Conservation (phyloP, 2,797 vertebrate genomes). For the Acanthis flammea region DNA sequence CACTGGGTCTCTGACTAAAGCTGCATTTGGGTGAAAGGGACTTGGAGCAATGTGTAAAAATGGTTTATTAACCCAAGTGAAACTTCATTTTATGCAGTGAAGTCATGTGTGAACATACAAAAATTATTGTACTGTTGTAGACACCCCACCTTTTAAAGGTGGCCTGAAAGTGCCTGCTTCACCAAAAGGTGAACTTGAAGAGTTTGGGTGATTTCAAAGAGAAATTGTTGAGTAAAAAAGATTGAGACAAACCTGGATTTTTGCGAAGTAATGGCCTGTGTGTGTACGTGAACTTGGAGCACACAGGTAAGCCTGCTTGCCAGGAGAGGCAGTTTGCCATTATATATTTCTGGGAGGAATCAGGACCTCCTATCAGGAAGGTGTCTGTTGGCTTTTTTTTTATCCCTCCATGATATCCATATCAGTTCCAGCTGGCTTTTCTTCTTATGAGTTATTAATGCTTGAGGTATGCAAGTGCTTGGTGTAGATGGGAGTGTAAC, state of each 20-base stretch:
- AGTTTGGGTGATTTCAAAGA: not conserved
- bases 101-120: not conserved
- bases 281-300: not conserved
- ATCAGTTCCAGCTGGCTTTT: not conserved
- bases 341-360: not conserved
- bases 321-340: not conserved
- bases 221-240: not conserved
- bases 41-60: not conserved
- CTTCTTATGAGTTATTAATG: not conserved
- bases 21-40: not conserved
- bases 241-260: not conserved
- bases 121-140: not conserved
- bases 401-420: not conserved
- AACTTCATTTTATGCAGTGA: not conserved
- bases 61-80: not conserved
- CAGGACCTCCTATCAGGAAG: not conserved
- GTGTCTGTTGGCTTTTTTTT: not conserved
- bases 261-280: not conserved
- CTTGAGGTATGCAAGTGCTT: not conserved
- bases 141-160: not conserved
- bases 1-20: not conserved
- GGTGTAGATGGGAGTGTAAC: not conserved
- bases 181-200: not conserved
- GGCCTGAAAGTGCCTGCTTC: not conserved
- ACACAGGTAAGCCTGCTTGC: not conserved